phyloP scores from a whole-genome alignment of 2,888 invertebrate genomes.

The Erebia ligea region DNA sequence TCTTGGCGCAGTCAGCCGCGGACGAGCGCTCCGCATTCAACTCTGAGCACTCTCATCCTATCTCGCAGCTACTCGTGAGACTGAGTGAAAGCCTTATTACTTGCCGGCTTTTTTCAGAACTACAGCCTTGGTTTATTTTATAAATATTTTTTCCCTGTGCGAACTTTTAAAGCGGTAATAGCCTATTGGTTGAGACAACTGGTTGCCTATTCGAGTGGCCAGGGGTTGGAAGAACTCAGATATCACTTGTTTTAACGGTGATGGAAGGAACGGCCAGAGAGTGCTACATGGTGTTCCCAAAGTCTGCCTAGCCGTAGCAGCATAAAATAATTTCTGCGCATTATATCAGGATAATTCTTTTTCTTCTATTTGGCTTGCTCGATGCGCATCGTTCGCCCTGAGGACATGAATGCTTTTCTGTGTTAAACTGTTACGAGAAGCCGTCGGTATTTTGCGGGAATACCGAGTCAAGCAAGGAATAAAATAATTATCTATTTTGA shows the following conservation, averaged over 20 bases:
- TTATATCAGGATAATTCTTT: slow-evolving; percentile 8
- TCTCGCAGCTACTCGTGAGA: neutral
- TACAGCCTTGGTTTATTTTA: neutral
- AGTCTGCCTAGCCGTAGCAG: neutral
- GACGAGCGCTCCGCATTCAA: slow-evolving; percentile 16
- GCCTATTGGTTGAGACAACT: no score
- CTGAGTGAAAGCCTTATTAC: slow-evolving; percentile 5
- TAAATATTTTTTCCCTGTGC: neutral
- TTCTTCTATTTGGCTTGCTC: slow-evolving; percentile 2
- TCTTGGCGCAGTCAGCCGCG: neutral
- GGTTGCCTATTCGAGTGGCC: no score
- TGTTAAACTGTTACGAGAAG: slow-evolving; percentile 7
- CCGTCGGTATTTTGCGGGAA: slow-evolving; percentile 1
- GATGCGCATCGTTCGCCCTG: slow-evolving; percentile 8
- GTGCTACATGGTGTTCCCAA: neutral
- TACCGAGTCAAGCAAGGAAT: neutral
- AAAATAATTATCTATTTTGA: slow-evolving; percentile 1
- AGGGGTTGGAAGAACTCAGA: no score
- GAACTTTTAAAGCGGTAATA: neutral
- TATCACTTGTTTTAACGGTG: no score
- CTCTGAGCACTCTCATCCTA: slow-evolving; percentile 9
- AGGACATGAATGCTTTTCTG: slow-evolving; percentile 10
- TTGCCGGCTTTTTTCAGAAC: neutral
- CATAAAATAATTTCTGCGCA: slow-evolving; percentile 8
- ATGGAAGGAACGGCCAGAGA: no score